phyloP scores from a whole-genome alignment of 2,797 vertebrate species.

The Balearica regulorum region DNA sequence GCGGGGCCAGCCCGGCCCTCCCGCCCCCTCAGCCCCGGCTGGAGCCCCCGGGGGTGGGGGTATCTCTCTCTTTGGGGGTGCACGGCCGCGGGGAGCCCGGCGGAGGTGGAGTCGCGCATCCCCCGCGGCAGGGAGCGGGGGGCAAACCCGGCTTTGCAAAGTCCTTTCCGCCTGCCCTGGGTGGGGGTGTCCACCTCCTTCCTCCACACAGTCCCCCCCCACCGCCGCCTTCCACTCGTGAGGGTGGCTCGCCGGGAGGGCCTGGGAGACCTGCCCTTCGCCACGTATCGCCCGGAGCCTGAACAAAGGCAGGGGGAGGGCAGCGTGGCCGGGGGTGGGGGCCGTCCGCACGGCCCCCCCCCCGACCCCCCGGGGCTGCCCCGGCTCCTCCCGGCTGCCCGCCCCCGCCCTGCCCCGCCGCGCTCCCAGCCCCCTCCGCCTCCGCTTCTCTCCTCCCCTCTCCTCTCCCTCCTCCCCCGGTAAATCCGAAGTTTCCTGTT shows the following conservation, averaged over 20 bases:
- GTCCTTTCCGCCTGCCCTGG: neutral
- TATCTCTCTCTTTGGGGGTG: neutral
- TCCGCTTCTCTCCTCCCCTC: neutral
- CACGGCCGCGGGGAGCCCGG: neutral
- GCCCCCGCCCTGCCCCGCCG: neutral
- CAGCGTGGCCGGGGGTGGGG: neutral
- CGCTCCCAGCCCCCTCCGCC: neutral
- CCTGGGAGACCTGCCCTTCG: neutral
- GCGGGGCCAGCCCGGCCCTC: neutral
- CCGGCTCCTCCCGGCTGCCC: neutral
- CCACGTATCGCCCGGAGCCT: neutral
- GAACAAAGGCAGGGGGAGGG: neutral
- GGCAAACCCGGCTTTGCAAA: neutral
- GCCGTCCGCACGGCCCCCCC: neutral
- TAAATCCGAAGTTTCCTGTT: conserved; percentile 66
- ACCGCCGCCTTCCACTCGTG: neutral
- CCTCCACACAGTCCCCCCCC: too few relatives aligned
- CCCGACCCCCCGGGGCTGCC: neutral
- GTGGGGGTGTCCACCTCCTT: too few relatives aligned
- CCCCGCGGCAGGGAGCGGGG: neutral
- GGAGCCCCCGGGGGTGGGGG: neutral
- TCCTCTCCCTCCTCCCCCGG: neutral
- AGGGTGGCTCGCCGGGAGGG: neutral
- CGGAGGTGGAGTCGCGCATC: neutral
- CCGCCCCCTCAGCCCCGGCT: too few relatives aligned